Base-by-base conservation (phyloP, 1,140 invertebrate species). In the Melanaphis sacchari region DNA sequence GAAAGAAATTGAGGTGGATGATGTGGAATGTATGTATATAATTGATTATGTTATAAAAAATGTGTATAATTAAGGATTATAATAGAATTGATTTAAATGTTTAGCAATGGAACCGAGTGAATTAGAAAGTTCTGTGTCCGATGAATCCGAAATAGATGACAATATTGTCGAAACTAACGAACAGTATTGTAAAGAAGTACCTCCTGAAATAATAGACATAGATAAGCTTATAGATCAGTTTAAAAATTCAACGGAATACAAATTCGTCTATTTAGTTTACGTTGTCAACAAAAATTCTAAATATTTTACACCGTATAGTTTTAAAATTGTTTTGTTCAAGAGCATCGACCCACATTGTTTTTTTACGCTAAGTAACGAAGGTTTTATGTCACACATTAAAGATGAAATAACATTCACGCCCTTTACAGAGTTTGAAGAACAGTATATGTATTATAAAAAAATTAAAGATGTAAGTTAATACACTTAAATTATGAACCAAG, bases 201-300 rank as follows among this genome's bases (percentile, higher is more conserved):
- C 46, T 52, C 81, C 91, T 8, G 81, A 54, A 31, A 3, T 85
- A 38, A 26, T 82, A 31, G 31, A 93, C 49, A 40, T 93, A 41
- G 46, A 93, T 54, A 15, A 18, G 6, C 54, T 26, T 54, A 41
- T 93, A 52, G 38, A 85, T 22, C 46, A 93, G 15, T 54, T 93
- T 84, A 93, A 84, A 59, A 85, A 22, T 9, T 38, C 22, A 24
- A 85, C 31, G 31, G 81, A 93, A n/a, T 93, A 93, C 36, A 93
- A 52, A 54, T 93, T 93, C 52, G 22, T 93, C 26, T 93, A 93
- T 41, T 85, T 93, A n/a, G 36, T 54, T 52, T 93, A 93, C n/a
- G 91, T 43, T 21, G 76, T 54, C 36, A n/a, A 52, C 26, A 85
- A 54, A 85, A 54, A n/a, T 18, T 93, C 91, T 8, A 93, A 54